These are phyloP conservation scores for Tupiocoris notatus DNA, from an alignment of 2,888 invertebrate genomes.

Conservation along the genomic window DNA sequence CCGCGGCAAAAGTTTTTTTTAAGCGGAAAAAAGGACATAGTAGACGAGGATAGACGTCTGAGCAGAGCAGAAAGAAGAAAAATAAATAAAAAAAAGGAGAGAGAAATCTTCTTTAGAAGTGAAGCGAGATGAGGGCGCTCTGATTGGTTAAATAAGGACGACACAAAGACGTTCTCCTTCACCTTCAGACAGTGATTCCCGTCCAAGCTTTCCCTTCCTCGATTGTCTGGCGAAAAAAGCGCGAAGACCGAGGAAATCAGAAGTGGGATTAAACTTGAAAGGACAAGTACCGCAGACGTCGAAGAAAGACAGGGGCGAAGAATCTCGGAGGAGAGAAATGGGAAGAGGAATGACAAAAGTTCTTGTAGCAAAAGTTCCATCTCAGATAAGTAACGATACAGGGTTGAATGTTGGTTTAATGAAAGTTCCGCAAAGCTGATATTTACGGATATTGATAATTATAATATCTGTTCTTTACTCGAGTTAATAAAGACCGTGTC, in stretches of 20 bases:
- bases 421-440: no score
- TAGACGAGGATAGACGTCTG: not conserved
- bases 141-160: not conserved
- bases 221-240: not conserved
- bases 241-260: not conserved
- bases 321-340: no score
- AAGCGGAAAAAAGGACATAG: not conserved
- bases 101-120: not conserved
- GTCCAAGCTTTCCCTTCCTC: no score
- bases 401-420: no score
- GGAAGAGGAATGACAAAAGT: no score
- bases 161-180: not conserved
- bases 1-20: not conserved
- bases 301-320: no score
- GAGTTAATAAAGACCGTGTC: no score
- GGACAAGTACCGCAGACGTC: no score
- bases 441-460: no score
- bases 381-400: no score
- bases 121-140: not conserved
- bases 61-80: not conserved
- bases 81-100: not conserved
- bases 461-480: no score
- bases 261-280: not conserved
- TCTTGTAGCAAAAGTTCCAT: no score
- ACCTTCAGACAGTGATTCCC: not conserved